A percentile compares a stretch with the other conserved stretches of the same genome.
Conservation (phyloP, 2,797 vertebrate genomes). For the Hoplostethus mediterraneus region DNA sequence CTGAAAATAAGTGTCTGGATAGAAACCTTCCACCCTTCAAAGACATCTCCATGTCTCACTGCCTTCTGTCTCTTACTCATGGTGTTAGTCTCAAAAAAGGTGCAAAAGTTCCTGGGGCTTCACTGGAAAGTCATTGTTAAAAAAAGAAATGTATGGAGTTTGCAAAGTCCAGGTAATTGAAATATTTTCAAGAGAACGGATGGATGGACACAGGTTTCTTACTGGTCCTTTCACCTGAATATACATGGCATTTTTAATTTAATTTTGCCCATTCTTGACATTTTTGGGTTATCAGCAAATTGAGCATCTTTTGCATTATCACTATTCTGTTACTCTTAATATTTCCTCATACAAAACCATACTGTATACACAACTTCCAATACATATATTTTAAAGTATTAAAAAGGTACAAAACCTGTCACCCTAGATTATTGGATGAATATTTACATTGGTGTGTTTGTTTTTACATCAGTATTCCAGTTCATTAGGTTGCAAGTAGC, state of each 20-base stretch:
- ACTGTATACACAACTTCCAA: not conserved
- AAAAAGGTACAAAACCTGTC: constrained; percentile 7
- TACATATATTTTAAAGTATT: constrained; percentile 4
- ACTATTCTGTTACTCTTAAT: not conserved
- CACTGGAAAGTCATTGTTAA: too few relatives aligned
- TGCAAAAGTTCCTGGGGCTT: too few relatives aligned
- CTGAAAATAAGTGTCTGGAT: too few relatives aligned
- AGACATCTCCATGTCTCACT: too few relatives aligned
- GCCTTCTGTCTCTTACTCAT: too few relatives aligned
- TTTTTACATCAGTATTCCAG: constrained; percentile 78
- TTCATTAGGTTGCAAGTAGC: constrained; percentile 86
- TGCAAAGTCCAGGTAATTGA: too few relatives aligned
- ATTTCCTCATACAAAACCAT: constrained; percentile 13
- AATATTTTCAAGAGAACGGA: too few relatives aligned
- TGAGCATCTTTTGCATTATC: not conserved
- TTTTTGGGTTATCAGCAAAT: not conserved
- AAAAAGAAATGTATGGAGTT: too few relatives aligned
- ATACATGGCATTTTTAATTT: not conserved
- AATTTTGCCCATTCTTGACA: too few relatives aligned
- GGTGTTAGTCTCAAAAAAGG: too few relatives aligned
- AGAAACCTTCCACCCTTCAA: too few relatives aligned
- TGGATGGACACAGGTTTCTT: too few relatives aligned
- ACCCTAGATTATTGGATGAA: not conserved
- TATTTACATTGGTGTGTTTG: constrained; percentile 3
- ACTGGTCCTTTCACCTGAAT: not conserved